Evolutionary conservation across 2,113 vertebrate genomes (phyloP).

Genomic region (Cinclus mexicanus): DNA sequence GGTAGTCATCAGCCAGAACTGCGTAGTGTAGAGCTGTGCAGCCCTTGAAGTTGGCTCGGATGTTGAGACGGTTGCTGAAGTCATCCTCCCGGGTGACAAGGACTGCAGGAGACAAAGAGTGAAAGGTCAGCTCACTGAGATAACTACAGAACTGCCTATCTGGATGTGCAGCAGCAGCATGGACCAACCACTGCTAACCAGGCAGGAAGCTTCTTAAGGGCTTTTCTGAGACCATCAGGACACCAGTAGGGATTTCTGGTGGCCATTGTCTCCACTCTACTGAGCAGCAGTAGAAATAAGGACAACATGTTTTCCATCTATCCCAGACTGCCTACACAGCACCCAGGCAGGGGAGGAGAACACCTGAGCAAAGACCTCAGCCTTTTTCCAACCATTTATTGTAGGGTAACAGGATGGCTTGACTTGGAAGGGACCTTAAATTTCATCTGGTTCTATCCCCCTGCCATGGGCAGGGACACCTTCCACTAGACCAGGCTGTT

Average conservation of each 20-base stretch:
- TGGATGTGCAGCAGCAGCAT: not conserved
- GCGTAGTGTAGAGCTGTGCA: slow-evolving; percentile 94
- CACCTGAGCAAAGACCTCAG: not conserved
- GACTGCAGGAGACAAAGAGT: slow-evolving; percentile 70
- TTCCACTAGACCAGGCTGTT: not conserved
- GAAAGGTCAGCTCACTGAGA: not conserved
- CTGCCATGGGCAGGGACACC: not conserved
- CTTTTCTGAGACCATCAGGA: not conserved
- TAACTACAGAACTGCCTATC: rapidly evolving
- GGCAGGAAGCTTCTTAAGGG: not conserved
- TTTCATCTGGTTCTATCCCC: not conserved
- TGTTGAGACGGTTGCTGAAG: slow-evolving; percentile 91
- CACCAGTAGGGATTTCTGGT: not conserved
- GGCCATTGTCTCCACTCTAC: not conserved
- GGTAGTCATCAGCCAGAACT: slow-evolving; percentile 85
- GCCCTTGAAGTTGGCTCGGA: slow-evolving; percentile 89
- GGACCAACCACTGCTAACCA: no score
- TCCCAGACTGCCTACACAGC: not conserved
- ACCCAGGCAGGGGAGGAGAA: not conserved
- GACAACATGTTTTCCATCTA: not conserved
- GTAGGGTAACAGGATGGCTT: not conserved
- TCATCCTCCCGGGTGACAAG: slow-evolving; percentile 93
- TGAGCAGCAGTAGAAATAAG: not conserved
- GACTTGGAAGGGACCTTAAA: not conserved
- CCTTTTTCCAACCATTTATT: not conserved